phyloP scores from a whole-genome alignment of 2,888 invertebrate genomes.

The Fragum fragum region DNA sequence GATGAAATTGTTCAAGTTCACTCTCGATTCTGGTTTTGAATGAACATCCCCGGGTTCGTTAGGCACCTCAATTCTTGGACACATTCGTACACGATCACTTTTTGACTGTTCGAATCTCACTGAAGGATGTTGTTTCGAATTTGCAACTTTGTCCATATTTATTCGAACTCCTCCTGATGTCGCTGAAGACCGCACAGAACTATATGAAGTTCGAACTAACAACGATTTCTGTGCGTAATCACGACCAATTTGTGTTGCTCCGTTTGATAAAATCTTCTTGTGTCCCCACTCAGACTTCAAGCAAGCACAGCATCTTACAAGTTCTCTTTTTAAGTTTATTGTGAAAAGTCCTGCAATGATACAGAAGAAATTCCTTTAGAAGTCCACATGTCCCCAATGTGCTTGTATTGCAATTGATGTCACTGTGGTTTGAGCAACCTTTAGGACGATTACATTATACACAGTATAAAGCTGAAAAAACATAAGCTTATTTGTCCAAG shows the following conservation, averaged over 20 bases:
- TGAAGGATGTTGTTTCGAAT: slow-evolving; percentile 1
- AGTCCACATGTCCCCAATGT: no score
- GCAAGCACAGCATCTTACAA: slow-evolving; percentile 81
- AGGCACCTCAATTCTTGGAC: not conserved
- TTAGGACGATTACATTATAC: no score
- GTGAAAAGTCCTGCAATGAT: slow-evolving; percentile 82
- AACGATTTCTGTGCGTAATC: slow-evolving; percentile 37
- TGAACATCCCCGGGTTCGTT: not conserved
- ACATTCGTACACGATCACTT: not conserved
- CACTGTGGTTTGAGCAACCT: no score
- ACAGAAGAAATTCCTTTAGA: not conserved
- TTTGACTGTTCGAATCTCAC: slow-evolving; percentile 1
- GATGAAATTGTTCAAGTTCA: slow-evolving; percentile 70
- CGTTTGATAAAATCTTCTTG: slow-evolving; percentile 38
- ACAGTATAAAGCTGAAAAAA: no score
- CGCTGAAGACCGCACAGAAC: slow-evolving; percentile 46
- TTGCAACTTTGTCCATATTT: slow-evolving; percentile 31
- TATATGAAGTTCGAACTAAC: slow-evolving; percentile 55
- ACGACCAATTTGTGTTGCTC: slow-evolving; percentile 37
- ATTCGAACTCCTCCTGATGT: slow-evolving; percentile 34
- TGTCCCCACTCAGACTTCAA: slow-evolving; percentile 65
- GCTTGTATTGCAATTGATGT: no score
- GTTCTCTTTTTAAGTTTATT: slow-evolving; percentile 82
- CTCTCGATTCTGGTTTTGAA: slow-evolving; percentile 40
- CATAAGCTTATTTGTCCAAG: no score